phyloP scores from a whole-genome alignment of 1,140 invertebrate species.

The Lepidurus arcticus region DNA sequence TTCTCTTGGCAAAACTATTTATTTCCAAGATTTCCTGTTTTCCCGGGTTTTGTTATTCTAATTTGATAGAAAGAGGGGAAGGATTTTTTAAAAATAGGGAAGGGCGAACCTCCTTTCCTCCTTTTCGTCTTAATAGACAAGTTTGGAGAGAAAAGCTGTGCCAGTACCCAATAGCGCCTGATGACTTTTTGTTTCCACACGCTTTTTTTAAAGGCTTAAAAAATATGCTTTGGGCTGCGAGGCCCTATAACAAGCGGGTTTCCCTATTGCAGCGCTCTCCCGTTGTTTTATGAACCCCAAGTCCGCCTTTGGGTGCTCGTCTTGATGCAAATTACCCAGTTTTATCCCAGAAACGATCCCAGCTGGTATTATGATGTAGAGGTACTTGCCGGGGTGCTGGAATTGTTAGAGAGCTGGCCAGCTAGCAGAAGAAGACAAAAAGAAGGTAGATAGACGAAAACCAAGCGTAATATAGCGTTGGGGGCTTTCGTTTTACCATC shows the following conservation, averaged over 20 bases:
- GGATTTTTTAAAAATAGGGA: not conserved
- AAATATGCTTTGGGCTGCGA: not conserved
- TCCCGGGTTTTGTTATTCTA: too few species aligned
- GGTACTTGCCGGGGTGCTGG: not conserved
- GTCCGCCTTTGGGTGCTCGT: constrained; percentile 17
- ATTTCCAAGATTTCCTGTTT: too few species aligned
- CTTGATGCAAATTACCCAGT: constrained; percentile 19
- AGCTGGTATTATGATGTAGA: constrained; percentile 22
- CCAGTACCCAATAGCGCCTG: not conserved
- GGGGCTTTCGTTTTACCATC: not conserved
- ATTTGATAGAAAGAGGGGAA: not conserved
- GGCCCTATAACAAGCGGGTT: not conserved
- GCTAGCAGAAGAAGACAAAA: not conserved
- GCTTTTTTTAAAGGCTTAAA: not conserved
- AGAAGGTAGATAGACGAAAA: not conserved
- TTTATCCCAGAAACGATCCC: constrained; percentile 14
- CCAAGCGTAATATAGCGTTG: not conserved
- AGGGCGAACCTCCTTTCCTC: not conserved
- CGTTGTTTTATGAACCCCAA: constrained; percentile 18
- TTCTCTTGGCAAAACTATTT: too few species aligned
- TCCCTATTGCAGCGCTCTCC: constrained; percentile 17
- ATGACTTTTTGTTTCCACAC: not conserved
- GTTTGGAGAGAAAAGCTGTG: not conserved
- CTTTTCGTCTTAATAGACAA: not conserved
- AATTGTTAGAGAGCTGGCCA: not conserved